Evolutionary conservation across 2,888 invertebrate species (phyloP).

Genomic region (Hemaris fuciformis): DNA sequence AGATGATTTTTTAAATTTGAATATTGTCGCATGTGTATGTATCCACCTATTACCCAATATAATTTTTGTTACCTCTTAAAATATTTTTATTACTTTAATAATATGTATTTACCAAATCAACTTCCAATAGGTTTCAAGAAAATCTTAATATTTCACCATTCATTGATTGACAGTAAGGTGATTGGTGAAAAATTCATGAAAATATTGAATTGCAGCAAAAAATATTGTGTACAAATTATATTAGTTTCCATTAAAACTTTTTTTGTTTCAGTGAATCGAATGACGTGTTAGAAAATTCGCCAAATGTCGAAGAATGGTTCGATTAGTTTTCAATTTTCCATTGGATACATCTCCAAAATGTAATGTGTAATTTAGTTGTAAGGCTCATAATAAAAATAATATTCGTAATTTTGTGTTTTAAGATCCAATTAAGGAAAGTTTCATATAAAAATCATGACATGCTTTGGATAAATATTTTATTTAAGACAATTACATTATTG

Average conservation of each 20-base stretch:
- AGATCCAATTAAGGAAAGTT: not conserved
- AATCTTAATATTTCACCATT: not conserved
- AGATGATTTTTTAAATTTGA: not conserved
- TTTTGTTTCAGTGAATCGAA: slow-evolving; percentile 88
- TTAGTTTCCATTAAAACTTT: not conserved
- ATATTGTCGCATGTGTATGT: not conserved
- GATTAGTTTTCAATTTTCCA: slow-evolving; percentile 49
- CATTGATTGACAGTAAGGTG: not conserved
- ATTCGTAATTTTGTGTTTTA: not conserved
- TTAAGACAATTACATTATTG: slow-evolving; percentile 74
- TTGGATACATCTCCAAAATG: not conserved
- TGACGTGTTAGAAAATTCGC: slow-evolving; percentile 91
- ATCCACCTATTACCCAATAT: too few species aligned
- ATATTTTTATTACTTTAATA: not conserved
- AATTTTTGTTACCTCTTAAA: not conserved
- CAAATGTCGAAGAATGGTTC: slow-evolving; percentile 91
- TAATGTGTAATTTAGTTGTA: not conserved
- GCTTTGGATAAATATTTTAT: slow-evolving; percentile 78
- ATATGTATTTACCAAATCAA: too few species aligned
- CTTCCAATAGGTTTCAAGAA: not conserved
- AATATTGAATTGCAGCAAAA: too few species aligned
- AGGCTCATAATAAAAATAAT: not conserved
- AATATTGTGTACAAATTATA: not conserved
- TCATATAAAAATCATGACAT: slow-evolving; percentile 26
- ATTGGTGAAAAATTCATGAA: too few species aligned